Percentiles rank a stretch among this genome's conserved stretches.
phyloP scores from a whole-genome alignment of 2,113 vertebrate species.

The Aphelocoma coerulescens region DNA sequence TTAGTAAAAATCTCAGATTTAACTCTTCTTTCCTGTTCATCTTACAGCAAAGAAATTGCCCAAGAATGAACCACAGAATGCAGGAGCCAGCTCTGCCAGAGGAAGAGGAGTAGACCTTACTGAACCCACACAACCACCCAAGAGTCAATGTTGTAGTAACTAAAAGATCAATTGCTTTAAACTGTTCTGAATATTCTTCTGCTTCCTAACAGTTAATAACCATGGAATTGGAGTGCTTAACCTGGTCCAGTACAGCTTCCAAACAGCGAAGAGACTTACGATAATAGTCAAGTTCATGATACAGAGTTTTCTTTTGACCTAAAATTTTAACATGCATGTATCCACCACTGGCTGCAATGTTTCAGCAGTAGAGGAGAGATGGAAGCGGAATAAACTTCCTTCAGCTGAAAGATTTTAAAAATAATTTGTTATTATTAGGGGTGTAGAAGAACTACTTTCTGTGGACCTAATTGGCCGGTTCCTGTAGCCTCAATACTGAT shows the following conservation, averaged over 20 bases:
- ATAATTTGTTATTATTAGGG: constrained; percentile 36
- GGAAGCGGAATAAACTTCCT: constrained; percentile 59
- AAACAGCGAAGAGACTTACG: constrained; percentile 87
- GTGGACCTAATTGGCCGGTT: constrained; percentile 63
- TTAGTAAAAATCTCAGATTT: background rate
- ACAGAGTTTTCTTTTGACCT: constrained; percentile 82
- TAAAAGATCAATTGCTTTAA: constrained; percentile 75
- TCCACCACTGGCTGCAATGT: constrained; percentile 83
- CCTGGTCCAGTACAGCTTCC: constrained; percentile 81
- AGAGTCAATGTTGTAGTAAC: constrained; percentile 94
- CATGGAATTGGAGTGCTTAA: constrained; percentile 84
- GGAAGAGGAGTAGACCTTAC: constrained; percentile 95
- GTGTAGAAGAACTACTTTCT: constrained; percentile 44
- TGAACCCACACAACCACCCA: constrained; percentile 89
- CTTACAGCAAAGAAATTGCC: constrained; percentile 91
- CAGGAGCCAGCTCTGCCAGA: constrained; percentile 80
- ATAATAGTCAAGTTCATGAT: constrained; percentile 93
- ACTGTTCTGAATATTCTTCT: constrained; percentile 74
- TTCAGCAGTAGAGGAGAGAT: constrained; percentile 71
- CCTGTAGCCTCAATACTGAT: constrained; percentile 58
- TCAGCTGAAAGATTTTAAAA: constrained; percentile 55
- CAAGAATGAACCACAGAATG: constrained; percentile 91
- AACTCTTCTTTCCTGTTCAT: background rate
- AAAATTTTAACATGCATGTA: constrained; percentile 87
- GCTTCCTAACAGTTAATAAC: constrained; percentile 81